These are phyloP conservation scores for Agriopis marginaria DNA, from an alignment of 2,888 invertebrate species.

Conservation along the genomic window DNA sequence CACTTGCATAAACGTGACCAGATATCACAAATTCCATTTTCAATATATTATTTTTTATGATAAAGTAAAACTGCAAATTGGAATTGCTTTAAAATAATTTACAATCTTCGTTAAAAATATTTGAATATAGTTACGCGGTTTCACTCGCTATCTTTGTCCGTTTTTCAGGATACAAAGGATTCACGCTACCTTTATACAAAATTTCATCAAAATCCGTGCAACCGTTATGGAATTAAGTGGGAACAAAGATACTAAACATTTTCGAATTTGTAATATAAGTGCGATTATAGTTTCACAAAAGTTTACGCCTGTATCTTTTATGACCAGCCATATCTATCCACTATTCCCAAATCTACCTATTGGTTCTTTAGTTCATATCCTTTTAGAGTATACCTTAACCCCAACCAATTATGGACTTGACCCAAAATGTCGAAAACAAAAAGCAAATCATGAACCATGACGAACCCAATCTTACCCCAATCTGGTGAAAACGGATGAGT, in stretches of 20 bases:
- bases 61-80: background rate
- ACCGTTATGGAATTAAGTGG: no score
- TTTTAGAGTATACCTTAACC: slow-evolving; percentile 1
- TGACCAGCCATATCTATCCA: background rate
- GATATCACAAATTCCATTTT: slow-evolving; percentile 31
- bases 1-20: slow-evolving; percentile 47
- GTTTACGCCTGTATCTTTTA: background rate
- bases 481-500: slow-evolving; percentile 11
- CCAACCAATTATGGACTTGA: slow-evolving; percentile 5
- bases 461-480: slow-evolving; percentile 7
- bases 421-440: slow-evolving; percentile 9
- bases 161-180: no score
- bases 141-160: no score
- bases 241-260: no score
- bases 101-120: background rate
- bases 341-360: background rate
- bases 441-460: slow-evolving; percentile 26
- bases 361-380: slow-evolving; percentile 10
- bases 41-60: background rate
- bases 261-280: background rate
- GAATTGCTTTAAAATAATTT: background rate
- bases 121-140: no score
- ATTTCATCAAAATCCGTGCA: no score
- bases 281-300: background rate
- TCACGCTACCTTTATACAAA: no score